Evolutionary conservation across 2,113 vertebrate species (phyloP).

Genomic region (Felis chaus): DNA sequence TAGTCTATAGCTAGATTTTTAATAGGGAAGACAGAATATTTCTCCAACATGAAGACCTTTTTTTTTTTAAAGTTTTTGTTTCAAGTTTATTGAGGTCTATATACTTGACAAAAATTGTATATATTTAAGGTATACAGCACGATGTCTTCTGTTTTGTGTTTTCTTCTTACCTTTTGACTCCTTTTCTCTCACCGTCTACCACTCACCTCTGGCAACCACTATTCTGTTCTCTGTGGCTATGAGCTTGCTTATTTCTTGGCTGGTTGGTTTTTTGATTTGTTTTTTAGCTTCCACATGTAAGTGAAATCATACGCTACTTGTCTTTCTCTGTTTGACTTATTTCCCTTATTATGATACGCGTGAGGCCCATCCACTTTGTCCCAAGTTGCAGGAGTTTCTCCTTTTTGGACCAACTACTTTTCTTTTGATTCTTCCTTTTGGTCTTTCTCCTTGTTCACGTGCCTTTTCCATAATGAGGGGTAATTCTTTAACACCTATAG

Average conservation of each 20-base stretch:
- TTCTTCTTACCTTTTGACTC: neutral
- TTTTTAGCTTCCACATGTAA: neutral
- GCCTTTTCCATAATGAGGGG: neutral
- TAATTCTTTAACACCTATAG: neutral
- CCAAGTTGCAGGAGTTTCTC: neutral
- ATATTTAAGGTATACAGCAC: neutral
- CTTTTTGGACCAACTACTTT: neutral
- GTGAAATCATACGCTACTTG: neutral
- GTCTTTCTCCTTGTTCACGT: neutral
- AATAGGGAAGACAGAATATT: neutral
- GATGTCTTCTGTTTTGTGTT: neutral
- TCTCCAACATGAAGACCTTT: neutral
- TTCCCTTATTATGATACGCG: neutral
- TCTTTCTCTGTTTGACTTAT: neutral
- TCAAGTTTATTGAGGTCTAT: neutral
- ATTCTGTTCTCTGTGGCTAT: neutral
- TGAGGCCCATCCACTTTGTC: neutral
- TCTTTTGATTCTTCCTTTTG: neutral
- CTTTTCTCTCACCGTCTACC: accelerated
- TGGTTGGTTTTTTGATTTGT: neutral
- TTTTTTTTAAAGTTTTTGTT: neutral
- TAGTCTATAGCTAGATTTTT: neutral
- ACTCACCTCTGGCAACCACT: neutral
- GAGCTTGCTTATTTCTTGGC: neutral
- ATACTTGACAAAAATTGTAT: neutral